These are phyloP conservation scores for Leptatherina wallacei DNA, from an alignment of 2,797 vertebrate genomes.

Conservation along the genomic window DNA sequence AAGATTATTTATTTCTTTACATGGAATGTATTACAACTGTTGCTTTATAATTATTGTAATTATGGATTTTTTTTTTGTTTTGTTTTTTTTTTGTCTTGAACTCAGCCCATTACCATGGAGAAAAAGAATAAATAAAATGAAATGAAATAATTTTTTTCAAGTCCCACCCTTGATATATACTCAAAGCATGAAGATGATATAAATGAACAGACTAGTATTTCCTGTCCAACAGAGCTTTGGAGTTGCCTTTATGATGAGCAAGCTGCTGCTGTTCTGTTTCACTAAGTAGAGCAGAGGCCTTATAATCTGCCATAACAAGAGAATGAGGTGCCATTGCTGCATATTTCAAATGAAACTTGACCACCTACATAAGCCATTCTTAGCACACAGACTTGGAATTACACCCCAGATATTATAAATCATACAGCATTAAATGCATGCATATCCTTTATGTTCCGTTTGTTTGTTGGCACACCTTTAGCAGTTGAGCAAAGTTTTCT, in stretches of 20 bases:
- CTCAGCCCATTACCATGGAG: too few species aligned
- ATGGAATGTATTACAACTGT: too few species aligned
- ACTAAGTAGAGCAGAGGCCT: slow-evolving; percentile 39
- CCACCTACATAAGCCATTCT: slow-evolving; percentile 10
- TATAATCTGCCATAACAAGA: slow-evolving; percentile 50
- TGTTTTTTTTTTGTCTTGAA: too few species aligned
- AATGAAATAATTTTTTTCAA: too few species aligned
- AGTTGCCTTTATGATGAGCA: slow-evolving; percentile 36
- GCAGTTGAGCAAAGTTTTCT: neutral
- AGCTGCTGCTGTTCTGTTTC: slow-evolving; percentile 54
- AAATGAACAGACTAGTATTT: slow-evolving; percentile 52
- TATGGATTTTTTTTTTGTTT: too few species aligned
- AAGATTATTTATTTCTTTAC: too few species aligned
- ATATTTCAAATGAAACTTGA: slow-evolving; percentile 55
- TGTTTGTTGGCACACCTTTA: slow-evolving; percentile 6
- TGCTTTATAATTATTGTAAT: too few species aligned
- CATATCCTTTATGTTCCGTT: slow-evolving; percentile 7
- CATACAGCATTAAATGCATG: neutral
- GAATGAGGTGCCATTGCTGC: slow-evolving; percentile 36
- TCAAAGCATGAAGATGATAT: slow-evolving; percentile 28
- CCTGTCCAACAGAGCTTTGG: slow-evolving; percentile 33
- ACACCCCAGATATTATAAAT: slow-evolving; percentile 29
- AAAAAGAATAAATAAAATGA: too few species aligned
- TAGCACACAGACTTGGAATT: slow-evolving; percentile 21
- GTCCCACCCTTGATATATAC: neutral